Conservation (phyloP, 1,140 invertebrate genomes). For the Caenorhabditis briggsae region DNA sequence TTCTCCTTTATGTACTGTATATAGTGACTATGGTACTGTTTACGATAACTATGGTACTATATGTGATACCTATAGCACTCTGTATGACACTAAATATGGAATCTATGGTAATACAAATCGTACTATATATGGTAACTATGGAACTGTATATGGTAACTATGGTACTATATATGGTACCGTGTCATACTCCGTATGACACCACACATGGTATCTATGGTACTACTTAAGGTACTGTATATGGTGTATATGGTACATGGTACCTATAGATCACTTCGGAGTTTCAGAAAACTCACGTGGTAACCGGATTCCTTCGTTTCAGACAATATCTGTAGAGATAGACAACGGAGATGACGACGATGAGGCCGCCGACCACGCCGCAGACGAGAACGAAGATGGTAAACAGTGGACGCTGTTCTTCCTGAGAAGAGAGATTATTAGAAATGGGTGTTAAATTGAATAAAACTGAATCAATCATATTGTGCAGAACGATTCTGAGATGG, state of each 20-base stretch:
- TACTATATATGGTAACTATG: too few species aligned
- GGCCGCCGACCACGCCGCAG: slow-evolving; percentile 65
- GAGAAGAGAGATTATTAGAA: slow-evolving; percentile 36
- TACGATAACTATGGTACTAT: too few species aligned
- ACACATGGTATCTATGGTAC: neutral
- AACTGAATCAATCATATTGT: too few species aligned
- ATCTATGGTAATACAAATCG: neutral
- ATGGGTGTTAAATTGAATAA: too few species aligned
- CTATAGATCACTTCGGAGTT: neutral
- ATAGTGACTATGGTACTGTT: too few species aligned
- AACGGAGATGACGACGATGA: slow-evolving; percentile 67
- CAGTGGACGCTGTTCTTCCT: slow-evolving; percentile 66
- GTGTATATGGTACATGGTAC: too few species aligned
- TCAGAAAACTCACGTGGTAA: slow-evolving; percentile 62
- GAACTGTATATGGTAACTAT: too few species aligned
- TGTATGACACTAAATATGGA: neutral
- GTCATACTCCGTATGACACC: neutral
- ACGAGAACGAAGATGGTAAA: slow-evolving; percentile 67
- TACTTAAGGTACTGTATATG: neutral
- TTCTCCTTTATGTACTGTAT: too few species aligned
- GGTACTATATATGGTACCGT: too few species aligned
- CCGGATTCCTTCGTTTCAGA: slow-evolving; percentile 63
- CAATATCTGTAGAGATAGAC: slow-evolving; percentile 67
- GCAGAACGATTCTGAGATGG: too few species aligned
- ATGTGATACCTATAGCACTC: neutral